Percentiles rank a stretch among this genome's conserved stretches.
These are phyloP conservation scores for Calyptommatus sinebrachiatus DNA, from an alignment of 2,113 vertebrate species.

Conservation along the genomic window DNA sequence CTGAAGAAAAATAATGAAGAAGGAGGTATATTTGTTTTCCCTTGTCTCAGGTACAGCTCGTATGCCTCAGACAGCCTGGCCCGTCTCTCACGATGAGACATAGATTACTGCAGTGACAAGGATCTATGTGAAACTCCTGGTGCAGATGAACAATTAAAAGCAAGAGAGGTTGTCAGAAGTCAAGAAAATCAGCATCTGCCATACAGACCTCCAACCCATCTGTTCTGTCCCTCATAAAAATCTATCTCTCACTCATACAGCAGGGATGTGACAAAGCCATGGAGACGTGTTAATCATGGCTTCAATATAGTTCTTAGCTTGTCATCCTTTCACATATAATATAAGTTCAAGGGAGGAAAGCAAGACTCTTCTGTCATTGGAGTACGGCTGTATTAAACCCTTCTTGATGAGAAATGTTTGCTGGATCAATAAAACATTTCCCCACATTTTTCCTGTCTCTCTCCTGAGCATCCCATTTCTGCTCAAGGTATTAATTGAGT, in stretches of 20 bases:
- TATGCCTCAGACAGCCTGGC: conserved; percentile 12
- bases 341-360: conserved; percentile 16
- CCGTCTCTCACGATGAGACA: conserved; percentile 35
- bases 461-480: conserved; percentile 48
- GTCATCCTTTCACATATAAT: conserved; percentile 30
- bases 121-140: conserved; percentile 15
- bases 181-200: conserved; percentile 16
- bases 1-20: conserved; percentile 49
- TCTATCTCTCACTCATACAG: conserved; percentile 25
- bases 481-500: conserved; percentile 63
- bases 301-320: conserved; percentile 38
- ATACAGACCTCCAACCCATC: neutral
- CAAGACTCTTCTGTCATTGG: conserved; percentile 42
- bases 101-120: conserved; percentile 18
- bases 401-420: conserved; percentile 45
- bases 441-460: conserved; percentile 51
- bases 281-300: conserved; percentile 40
- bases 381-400: conserved; percentile 47
- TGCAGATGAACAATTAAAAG: conserved; percentile 57
- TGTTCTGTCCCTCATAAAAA: conserved; percentile 35
- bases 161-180: neutral
- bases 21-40: conserved; percentile 45
- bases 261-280: conserved; percentile 8
- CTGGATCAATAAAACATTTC: conserved; percentile 70
- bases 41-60: conserved; percentile 42